These are phyloP conservation scores for Acanthococcus lagerstroemiae DNA, from an alignment of 2,888 invertebrate genomes.

Conservation along the genomic window DNA sequence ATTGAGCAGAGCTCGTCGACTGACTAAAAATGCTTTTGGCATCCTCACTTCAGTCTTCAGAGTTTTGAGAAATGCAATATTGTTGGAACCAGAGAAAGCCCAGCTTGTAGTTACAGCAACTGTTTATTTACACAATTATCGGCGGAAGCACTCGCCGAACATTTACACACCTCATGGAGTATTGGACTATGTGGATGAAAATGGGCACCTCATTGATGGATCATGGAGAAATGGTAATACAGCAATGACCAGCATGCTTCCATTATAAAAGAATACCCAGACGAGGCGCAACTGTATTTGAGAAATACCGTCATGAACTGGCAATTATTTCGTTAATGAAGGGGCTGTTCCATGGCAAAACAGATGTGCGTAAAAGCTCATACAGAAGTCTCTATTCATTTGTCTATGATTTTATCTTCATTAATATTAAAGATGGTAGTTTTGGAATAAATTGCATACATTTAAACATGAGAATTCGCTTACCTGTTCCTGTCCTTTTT, in stretches of 20 bases:
- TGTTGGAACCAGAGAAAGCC: conserved; percentile 30
- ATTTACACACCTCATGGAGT: conserved; percentile 15
- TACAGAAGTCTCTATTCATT: no score
- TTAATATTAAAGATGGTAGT: no score
- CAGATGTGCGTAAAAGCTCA: neutral
- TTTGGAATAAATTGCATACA: no score
- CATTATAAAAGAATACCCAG: neutral
- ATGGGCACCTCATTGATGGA: conserved; percentile 1
- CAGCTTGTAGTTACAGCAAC: conserved; percentile 22
- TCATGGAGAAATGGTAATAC: neutral
- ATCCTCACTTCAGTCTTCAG: conserved; percentile 33
- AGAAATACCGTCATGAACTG: neutral
- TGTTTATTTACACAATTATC: conserved; percentile 32
- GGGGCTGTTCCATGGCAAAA: neutral
- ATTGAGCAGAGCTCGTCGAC: conserved; percentile 33
- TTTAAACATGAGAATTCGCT: no score
- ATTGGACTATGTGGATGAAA: conserved; percentile 12
- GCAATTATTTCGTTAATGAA: neutral
- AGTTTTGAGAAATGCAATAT: conserved; percentile 33
- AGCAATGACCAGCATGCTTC: neutral
- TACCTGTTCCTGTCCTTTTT: no score
- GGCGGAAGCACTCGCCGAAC: conserved; percentile 7
- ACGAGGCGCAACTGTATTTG: neutral
- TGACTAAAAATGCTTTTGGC: conserved; percentile 35
- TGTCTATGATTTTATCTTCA: no score